These are phyloP conservation scores for Oreonectes daqikongensis DNA, from an alignment of 2,797 vertebrate species.

Conservation along the genomic window DNA sequence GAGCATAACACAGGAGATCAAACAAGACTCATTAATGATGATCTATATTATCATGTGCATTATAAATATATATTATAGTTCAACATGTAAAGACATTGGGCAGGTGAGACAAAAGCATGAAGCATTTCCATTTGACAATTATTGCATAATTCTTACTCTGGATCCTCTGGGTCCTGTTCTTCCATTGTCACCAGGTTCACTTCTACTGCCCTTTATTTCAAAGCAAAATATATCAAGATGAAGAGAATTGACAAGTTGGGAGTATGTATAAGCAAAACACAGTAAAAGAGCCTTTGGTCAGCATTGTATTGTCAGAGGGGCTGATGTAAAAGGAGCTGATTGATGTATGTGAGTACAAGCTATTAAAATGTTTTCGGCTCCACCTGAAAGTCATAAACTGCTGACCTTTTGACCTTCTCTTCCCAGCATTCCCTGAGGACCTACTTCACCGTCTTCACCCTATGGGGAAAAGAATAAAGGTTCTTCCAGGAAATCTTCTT, in stretches of 20 bases:
- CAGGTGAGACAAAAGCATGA: not conserved
- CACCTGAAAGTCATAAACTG: conserved; percentile 54
- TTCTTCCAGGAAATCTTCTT: not conserved
- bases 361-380: conserved; percentile 30
- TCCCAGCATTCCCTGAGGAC: conserved; percentile 68
- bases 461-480: conserved; percentile 44
- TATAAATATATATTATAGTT: not conserved
- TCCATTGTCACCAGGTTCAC: conserved; percentile 72
- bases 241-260: not conserved
- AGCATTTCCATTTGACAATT: no score
- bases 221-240: not conserved
- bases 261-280: not conserved
- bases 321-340: not conserved
- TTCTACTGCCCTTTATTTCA: conserved; percentile 73
- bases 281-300: not conserved
- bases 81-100: no score
- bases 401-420: conserved; percentile 74
- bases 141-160: conserved; percentile 65
- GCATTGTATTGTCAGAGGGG: not conserved
- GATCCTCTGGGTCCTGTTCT: conserved; percentile 71
- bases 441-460: conserved; percentile 76
- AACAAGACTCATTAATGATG: not conserved
- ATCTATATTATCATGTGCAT: not conserved
- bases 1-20: conserved; percentile 33
- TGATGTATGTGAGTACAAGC: conserved; percentile 9